Percentiles rank a stretch among this genome's conserved stretches.
Evolutionary conservation across 2,888 invertebrate species (phyloP).

Genomic region (Malthinus flaveolus): DNA sequence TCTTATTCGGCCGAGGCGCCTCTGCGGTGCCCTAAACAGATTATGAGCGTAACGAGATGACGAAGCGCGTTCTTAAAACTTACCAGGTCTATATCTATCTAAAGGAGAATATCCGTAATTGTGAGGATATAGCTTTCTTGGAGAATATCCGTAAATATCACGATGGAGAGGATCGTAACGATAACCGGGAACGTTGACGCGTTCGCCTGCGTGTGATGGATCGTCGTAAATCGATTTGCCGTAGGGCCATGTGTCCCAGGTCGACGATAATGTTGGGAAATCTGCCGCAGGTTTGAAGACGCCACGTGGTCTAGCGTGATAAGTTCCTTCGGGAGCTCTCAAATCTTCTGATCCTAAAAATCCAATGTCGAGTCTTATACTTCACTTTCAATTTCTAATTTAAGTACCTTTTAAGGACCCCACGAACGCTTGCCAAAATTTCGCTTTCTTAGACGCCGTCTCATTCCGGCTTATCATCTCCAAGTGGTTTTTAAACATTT

Average conservation of each 20-base stretch:
- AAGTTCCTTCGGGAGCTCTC: slow-evolving; percentile 75
- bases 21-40: slow-evolving; percentile 31
- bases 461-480: slow-evolving; percentile 94
- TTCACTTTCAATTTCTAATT: slow-evolving; percentile 1
- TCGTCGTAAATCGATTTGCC: slow-evolving; percentile 88
- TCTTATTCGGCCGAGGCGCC: slow-evolving; percentile 21
- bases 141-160: slow-evolving; percentile 88
- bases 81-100: slow-evolving; percentile 84
- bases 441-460: slow-evolving; percentile 89
- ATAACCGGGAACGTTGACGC: slow-evolving; percentile 86
- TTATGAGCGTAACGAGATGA: slow-evolving; percentile 11
- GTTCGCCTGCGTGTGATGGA: slow-evolving; percentile 77
- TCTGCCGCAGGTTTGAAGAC: slow-evolving; percentile 68
- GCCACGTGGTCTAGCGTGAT: slow-evolving; percentile 67
- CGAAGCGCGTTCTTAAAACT: slow-evolving; percentile 49
- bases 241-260: slow-evolving; percentile 76
- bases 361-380: background rate
- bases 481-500: slow-evolving; percentile 89
- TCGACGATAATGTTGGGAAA: slow-evolving; percentile 71
- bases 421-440: slow-evolving; percentile 92
- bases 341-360: slow-evolving; percentile 84
- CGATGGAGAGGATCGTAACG: slow-evolving; percentile 89
- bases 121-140: slow-evolving; percentile 84
- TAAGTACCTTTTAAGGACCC: slow-evolving; percentile 84
- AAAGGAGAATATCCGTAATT: slow-evolving; percentile 73